These are phyloP conservation scores for Cabera pusaria DNA, from an alignment of 2,888 invertebrate genomes.

Conservation along the genomic window DNA sequence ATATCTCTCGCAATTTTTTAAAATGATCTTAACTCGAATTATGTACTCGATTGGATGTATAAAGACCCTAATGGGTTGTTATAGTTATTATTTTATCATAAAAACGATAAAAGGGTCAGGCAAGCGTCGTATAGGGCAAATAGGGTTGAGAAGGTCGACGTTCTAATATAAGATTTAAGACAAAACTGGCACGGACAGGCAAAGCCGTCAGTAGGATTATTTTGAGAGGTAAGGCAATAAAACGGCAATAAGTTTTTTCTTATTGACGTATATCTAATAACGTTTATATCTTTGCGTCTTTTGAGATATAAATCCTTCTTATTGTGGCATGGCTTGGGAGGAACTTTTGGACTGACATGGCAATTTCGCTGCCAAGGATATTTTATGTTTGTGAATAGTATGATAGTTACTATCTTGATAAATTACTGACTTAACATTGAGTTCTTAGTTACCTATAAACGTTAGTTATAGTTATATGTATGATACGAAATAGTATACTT, in stretches of 20 bases:
- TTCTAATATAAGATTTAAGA: slow-evolving; percentile 26
- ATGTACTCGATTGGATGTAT: slow-evolving; percentile 9
- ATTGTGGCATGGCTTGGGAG: slow-evolving; percentile 5
- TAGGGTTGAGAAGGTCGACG: slow-evolving; percentile 23
- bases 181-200: slow-evolving; percentile 24
- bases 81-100: slow-evolving; percentile 18
- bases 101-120: slow-evolving; percentile 25
- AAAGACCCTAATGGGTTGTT: slow-evolving; percentile 17
- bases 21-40: background rate
- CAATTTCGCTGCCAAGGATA: slow-evolving; percentile 3
- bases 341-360: slow-evolving; percentile 9
- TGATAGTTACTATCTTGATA: no score
- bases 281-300: slow-evolving; percentile 14
- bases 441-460: no score
- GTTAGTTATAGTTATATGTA: no score
- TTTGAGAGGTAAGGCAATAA: slow-evolving; percentile 25
- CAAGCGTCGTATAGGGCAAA: slow-evolving; percentile 6
- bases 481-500: no score
- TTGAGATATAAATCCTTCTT: slow-evolving; percentile 14
- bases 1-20: no score
- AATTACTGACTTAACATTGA: slow-evolving; percentile 1
- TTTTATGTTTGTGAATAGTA: background rate
- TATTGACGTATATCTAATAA: slow-evolving; percentile 22
- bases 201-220: slow-evolving; percentile 16
- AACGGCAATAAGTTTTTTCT: slow-evolving; percentile 29